These are phyloP conservation scores for Oedothorax gibbosus DNA, from an alignment of 1,140 invertebrate genomes.

Conservation along the genomic window DNA sequence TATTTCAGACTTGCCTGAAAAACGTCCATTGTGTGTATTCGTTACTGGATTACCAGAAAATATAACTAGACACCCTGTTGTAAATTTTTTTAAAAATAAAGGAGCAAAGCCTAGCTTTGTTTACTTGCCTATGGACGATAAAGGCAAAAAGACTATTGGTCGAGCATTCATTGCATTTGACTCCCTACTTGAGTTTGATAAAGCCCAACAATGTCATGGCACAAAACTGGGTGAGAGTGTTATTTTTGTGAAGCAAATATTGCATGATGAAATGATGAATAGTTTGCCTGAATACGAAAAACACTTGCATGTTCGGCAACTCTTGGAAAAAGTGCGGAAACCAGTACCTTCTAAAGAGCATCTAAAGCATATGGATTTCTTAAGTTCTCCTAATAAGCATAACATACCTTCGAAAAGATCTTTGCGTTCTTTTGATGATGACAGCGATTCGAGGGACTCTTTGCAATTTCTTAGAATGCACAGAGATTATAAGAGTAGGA, in stretches of 20 bases:
- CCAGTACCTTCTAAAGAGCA: too few relatives aligned
- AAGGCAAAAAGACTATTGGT: slow-evolving; percentile 11
- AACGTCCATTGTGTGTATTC: slow-evolving; percentile 33
- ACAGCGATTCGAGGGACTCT: too few relatives aligned
- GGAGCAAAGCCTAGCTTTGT: slow-evolving; percentile 26
- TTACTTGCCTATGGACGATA: slow-evolving; percentile 38
- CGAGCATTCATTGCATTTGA: slow-evolving; percentile 48
- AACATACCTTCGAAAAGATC: too few relatives aligned
- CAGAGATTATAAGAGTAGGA: too few relatives aligned
- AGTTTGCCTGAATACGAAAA: not conserved
- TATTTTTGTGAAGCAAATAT: slow-evolving; percentile 50
- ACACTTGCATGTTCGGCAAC: too few relatives aligned
- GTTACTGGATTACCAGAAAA: slow-evolving; percentile 40
- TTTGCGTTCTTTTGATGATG: too few relatives aligned
- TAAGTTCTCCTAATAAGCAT: too few relatives aligned
- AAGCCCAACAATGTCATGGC: slow-evolving; percentile 41
- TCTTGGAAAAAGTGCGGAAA: too few relatives aligned
- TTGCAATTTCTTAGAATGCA: too few relatives aligned
- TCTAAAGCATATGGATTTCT: too few relatives aligned
- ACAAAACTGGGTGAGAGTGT: slow-evolving; percentile 5
- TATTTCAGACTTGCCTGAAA: not conserved
- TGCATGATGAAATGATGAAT: slow-evolving; percentile 50
- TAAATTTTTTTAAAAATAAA: slow-evolving; percentile 13
- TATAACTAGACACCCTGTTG: slow-evolving; percentile 1
- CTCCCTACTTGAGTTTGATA: slow-evolving; percentile 29